A percentile compares a stretch with the other conserved stretches of the same genome.
phyloP scores from a whole-genome alignment of 2,888 invertebrate genomes.

The Drosophila vallismaia region DNA sequence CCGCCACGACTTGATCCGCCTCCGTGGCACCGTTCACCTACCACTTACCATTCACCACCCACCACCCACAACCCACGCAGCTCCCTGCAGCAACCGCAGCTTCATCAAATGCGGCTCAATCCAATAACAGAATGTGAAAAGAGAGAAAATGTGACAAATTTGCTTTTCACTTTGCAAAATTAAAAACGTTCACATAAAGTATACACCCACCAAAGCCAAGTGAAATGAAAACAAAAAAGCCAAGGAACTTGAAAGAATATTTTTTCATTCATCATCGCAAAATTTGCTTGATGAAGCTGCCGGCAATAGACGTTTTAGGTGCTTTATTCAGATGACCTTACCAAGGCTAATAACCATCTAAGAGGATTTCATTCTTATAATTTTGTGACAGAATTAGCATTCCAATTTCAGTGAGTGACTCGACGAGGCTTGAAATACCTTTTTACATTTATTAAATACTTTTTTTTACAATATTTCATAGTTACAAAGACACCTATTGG shows the following conservation, averaged over 20 bases:
- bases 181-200: conserved; percentile 69
- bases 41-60: background rate
- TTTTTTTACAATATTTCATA: background rate
- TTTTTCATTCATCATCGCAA: conserved; percentile 74
- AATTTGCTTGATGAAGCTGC: conserved; percentile 53
- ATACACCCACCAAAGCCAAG: conserved; percentile 26
- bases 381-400: background rate
- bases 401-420: background rate
- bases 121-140: conserved; percentile 68
- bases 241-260: conserved; percentile 22
- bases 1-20: conserved; percentile 64
- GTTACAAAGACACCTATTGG: background rate
- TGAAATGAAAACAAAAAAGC: conserved; percentile 21
- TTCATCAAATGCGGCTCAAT: conserved; percentile 71
- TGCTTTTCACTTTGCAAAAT: conserved; percentile 77
- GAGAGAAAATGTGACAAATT: conserved; percentile 65
- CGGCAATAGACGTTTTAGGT: conserved; percentile 24
- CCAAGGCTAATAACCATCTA: background rate
- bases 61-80: background rate
- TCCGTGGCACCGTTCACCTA: conserved; percentile 2
- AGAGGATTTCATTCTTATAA: background rate
- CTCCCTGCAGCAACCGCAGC: conserved; percentile 43
- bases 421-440: background rate
- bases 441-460: background rate
- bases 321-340: conserved; percentile 1